Evolutionary conservation across 37 sponge, comb jelly and placozoan genomes (phyloP).

Genomic region (Geodia barretti): DNA sequence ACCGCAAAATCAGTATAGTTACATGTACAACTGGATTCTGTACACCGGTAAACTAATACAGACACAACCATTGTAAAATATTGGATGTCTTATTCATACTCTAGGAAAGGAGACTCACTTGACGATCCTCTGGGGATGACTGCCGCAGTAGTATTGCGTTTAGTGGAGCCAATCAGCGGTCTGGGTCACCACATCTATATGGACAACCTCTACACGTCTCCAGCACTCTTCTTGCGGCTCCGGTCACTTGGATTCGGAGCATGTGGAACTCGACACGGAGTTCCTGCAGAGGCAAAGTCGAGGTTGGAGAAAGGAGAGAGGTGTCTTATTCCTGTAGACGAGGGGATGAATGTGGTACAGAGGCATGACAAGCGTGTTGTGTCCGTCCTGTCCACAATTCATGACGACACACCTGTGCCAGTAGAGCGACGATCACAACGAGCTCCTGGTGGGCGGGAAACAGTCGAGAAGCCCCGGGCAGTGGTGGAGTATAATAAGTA

Average conservation of each 20-base stretch:
- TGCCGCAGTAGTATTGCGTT: slow-evolving; percentile 9
- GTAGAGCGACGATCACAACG: neutral
- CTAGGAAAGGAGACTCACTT: slow-evolving; percentile 23
- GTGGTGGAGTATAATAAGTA: slow-evolving; percentile 33
- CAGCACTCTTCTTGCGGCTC: slow-evolving; percentile 5
- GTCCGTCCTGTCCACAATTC: slow-evolving; percentile 26
- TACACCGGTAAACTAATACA: slow-evolving; percentile 45
- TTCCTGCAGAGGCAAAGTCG: slow-evolving; percentile 24
- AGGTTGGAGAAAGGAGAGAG: slow-evolving; percentile 20
- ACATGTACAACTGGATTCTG: slow-evolving; percentile 8
- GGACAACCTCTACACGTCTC: slow-evolving; percentile 57
- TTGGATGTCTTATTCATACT: too few species aligned
- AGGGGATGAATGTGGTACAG: neutral
- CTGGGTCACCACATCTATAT: slow-evolving; percentile 37
- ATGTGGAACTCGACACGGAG: slow-evolving; percentile 46
- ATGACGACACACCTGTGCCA: slow-evolving; percentile 9
- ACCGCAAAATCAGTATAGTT: too few species aligned
- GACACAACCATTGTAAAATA: too few species aligned
- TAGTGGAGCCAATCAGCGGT: neutral
- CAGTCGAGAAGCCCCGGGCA: slow-evolving; percentile 13
- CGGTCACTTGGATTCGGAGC: slow-evolving; percentile 23
- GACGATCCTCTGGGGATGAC: neutral
- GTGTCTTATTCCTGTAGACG: neutral
- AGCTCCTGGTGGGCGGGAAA: slow-evolving; percentile 20
- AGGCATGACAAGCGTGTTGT: slow-evolving; percentile 36